Percentiles rank a stretch among this genome's conserved stretches.
phyloP scores from a whole-genome alignment of 2,888 invertebrate genomes.

The Apocheima hispidaria region DNA sequence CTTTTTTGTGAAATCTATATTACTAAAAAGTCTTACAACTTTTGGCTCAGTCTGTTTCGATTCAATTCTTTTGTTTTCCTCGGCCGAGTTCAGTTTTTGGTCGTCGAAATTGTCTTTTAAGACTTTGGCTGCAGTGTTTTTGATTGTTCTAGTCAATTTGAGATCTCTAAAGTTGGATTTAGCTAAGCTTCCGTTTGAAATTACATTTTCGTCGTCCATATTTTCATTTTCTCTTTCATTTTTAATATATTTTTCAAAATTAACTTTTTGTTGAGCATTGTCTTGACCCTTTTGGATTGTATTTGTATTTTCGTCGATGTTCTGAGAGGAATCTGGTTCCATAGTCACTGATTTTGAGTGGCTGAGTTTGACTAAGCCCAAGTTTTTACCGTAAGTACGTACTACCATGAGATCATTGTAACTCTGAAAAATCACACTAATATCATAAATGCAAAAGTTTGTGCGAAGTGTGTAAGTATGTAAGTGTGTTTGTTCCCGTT shows the following conservation, averaged over 20 bases:
- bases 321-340: neutral
- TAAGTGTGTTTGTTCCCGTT: too few species aligned
- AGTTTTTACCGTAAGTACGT: conserved; percentile 58
- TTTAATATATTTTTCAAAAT: too few species aligned
- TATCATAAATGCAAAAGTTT: neutral
- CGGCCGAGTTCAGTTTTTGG: neutral
- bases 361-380: conserved; percentile 55
- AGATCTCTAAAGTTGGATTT: neutral
- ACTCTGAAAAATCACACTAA: conserved; percentile 20
- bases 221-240: neutral
- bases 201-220: neutral
- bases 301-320: neutral
- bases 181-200: too few species aligned
- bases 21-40: conserved; percentile 27
- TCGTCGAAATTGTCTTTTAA: neutral
- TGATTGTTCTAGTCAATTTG: conserved; percentile 3
- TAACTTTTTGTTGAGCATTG: neutral
- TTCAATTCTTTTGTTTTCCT: neutral
- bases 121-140: neutral
- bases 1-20: conserved; percentile 12
- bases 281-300: conserved; percentile 18
- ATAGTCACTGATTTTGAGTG: conserved; percentile 45
- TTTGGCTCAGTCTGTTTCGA: conserved; percentile 28
- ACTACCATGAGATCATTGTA: conserved; percentile 48
- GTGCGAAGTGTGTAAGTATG: too few species aligned